phyloP scores from a whole-genome alignment of 1,140 invertebrate genomes.

The Eubasilissa regina region DNA sequence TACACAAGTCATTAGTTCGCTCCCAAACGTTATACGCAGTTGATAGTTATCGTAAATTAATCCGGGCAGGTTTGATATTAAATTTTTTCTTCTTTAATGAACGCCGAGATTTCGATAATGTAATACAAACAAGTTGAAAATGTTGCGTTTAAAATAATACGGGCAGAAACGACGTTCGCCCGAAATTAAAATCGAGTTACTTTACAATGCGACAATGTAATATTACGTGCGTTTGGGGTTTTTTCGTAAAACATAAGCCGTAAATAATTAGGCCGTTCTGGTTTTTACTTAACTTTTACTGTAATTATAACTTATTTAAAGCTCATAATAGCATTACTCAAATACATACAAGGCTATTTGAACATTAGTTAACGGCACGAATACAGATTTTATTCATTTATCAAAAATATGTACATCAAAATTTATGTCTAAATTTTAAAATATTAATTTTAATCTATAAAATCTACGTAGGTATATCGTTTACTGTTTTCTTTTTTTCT shows the following conservation, averaged over 20 bases:
- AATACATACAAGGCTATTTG: too few relatives aligned
- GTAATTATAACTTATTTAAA: slow-evolving; percentile 37
- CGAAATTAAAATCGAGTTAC: slow-evolving; percentile 40
- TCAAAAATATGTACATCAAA: too few relatives aligned
- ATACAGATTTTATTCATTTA: too few relatives aligned
- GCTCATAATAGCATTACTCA: not conserved
- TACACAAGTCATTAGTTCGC: slow-evolving; percentile 51
- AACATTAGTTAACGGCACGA: too few relatives aligned
- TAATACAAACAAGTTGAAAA: slow-evolving; percentile 30
- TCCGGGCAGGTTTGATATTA: slow-evolving; percentile 33
- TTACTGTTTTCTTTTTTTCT: too few relatives aligned
- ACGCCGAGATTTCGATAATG: slow-evolving; percentile 38
- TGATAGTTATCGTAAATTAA: slow-evolving; percentile 48
- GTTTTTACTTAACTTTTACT: slow-evolving; percentile 28
- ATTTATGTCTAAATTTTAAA: too few relatives aligned
- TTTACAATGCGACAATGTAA: slow-evolving; percentile 20
- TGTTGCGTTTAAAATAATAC: slow-evolving; percentile 33
- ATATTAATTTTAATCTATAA: too few relatives aligned
- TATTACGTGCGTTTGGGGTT: slow-evolving; percentile 33
- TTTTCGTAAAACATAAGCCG: slow-evolving; percentile 39
- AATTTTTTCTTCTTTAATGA: slow-evolving; percentile 35
- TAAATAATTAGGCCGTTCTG: slow-evolving; percentile 40
- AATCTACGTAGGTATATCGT: too few relatives aligned
- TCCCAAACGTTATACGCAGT: slow-evolving; percentile 39
- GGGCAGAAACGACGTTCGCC: not conserved